Base-by-base conservation (phyloP, 2,113 vertebrate genomes). In the Peromyscus maniculatus region DNA sequence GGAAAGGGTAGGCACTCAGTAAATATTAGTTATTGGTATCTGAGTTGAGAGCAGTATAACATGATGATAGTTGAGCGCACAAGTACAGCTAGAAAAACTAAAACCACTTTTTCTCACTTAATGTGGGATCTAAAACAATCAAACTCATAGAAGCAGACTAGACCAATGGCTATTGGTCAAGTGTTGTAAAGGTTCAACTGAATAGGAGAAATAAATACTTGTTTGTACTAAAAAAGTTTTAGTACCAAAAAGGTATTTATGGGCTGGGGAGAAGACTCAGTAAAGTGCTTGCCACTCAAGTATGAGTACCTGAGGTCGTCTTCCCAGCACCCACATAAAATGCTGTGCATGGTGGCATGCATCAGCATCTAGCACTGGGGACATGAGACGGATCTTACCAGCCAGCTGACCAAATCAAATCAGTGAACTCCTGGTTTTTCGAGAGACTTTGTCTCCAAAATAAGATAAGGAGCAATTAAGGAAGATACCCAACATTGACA, bases 1-100 rank as follows among this genome's bases (percentile, higher is more conserved):
- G 28, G 9, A 64, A 91, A 93, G 4, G 28, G 52, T 62, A 94
- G n/a, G 52, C 49, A 93, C 66, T 93, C 52, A 67, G 83, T 91
- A 93, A 96, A 82, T 52, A 46, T 72, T 89, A 96, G 66, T 74
- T 93, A 72, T 88, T 74, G 12, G 49, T 86, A 80, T 77, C 57
- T 80, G 46, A 94, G 78, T 86, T 71, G 21, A 95, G 26, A 71
- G 7, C 19, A 72, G 26, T 82, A 77, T n/a, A 87, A 72, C 75
- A 94, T 69, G 69, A 94, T 69, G 69, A 52, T 77, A 82, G 52
- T 46, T 87, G 79, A 91, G 67, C 88, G 46, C 22, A 82, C 4
- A 28, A 75, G 39, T 71, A 72, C 49, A 71, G 24, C 64, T 52
- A 91, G 64, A 87, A 55, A 87, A 89, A 66, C 26, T 24, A 86